A percentile compares a stretch with the other conserved stretches of the same genome.
These are phyloP conservation scores for Perizoma flavofasciatum DNA, from an alignment of 2,888 invertebrate species.

Conservation along the genomic window DNA sequence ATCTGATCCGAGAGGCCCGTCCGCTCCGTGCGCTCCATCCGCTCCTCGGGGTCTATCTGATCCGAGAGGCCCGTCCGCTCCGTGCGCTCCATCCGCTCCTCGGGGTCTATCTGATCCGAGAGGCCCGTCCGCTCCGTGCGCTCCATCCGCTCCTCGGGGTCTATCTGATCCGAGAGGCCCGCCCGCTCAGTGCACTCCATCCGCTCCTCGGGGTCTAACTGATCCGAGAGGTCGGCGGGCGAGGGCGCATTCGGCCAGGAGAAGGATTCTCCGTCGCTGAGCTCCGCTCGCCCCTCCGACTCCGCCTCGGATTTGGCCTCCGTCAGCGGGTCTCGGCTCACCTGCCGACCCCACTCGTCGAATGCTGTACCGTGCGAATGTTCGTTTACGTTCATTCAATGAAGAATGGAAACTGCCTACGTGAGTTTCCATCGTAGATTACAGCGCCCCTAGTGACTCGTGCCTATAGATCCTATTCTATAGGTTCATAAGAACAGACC, in stretches of 20 bases:
- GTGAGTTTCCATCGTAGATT: no score
- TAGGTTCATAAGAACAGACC: no score
- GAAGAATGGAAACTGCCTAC: no score
- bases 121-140: background rate
- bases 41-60: no score
- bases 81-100: background rate
- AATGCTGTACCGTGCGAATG: background rate
- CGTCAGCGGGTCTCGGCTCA: background rate
- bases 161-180: background rate
- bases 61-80: background rate
- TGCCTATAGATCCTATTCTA: no score
- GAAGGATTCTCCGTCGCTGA: conserved; percentile 2
- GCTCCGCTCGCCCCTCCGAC: background rate
- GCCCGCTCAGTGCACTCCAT: no score
- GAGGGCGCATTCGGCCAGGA: conserved; percentile 6
- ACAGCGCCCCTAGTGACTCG: no score
- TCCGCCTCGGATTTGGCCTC: background rate
- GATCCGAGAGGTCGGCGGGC: background rate
- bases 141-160: background rate
- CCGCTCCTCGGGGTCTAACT: no score
- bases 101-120: background rate
- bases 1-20: background rate
- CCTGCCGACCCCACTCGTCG: background rate
- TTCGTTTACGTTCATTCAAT: no score
- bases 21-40: background rate